Evolutionary conservation across 2,797 vertebrate genomes (phyloP), one percentile per base, ranked within the genome.

Genomic region (Pantherophis alleghaniensis): DNA sequence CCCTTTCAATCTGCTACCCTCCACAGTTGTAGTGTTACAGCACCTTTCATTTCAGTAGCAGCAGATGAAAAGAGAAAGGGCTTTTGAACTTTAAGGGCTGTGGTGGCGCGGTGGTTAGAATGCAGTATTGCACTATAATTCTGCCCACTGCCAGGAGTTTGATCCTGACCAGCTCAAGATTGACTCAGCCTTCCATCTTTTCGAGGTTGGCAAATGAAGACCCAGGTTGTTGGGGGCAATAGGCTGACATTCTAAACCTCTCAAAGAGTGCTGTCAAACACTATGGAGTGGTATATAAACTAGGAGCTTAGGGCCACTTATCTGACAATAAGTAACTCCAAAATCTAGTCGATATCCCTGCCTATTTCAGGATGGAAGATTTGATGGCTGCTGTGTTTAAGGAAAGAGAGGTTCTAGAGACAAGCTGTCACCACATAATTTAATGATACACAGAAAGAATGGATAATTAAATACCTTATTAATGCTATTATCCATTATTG

Each of bases 231-330:
- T 74, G 16, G 6, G 32, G 32, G 2, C 32, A 74, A 74, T 74
- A 74, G 6, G 14, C 66, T 18, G n/a, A 74, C 6, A 18, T 1
- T 74, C 14, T 37, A 74, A 74, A 74, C 69, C 7, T 1, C 69
- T 74, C 16, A 74, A 7, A 63, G 66, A 18, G n/a, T 18, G n/a
- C 66, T 74, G 69, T 16, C 2, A 69, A 69, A n/a, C n/a, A 69
- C n/a, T 16, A 32, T 32, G 14, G 66, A 74, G 14, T 0, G 1
- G n/a, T 37, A 4, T 32, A 63, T n/a, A n/a, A 91, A 88, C 22
- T 0, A 0, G 0, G 24, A 59, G 16, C 42, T 74, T 0, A 0
- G 14, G 57, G 10, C 11, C 4, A 2, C 0, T 32, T 12, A 0
- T 0, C 0, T 37, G 47, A 51, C 79, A 60, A 51, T 47, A 42